Evolutionary conservation across 2,797 vertebrate species (phyloP).

Genomic region (Crocidura indochinensis): DNA sequence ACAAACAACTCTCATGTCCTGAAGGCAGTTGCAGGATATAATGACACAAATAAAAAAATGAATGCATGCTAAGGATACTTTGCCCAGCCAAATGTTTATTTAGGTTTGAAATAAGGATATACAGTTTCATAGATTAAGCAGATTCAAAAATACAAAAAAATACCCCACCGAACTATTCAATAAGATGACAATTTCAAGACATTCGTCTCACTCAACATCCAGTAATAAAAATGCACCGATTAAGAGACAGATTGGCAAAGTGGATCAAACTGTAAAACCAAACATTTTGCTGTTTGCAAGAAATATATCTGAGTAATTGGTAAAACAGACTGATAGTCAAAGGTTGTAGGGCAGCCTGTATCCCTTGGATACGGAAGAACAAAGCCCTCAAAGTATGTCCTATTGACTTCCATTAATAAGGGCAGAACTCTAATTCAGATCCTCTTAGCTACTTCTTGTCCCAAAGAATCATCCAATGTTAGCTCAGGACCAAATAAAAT

Average conservation of each 20-base stretch:
- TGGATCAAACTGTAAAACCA: no score
- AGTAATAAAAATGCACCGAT: neutral
- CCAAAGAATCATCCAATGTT: neutral
- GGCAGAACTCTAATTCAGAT: neutral
- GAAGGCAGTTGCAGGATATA: constrained; percentile 4
- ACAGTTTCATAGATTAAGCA: no score
- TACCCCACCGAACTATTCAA: neutral
- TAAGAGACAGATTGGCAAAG: no score
- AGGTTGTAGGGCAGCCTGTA: neutral
- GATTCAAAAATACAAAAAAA: no score
- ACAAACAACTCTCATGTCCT: no score
- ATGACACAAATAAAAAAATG: neutral
- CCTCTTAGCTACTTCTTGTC: neutral
- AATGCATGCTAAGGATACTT: neutral
- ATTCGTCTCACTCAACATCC: constrained; percentile 20
- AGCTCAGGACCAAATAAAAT: neutral
- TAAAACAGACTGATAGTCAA: no score
- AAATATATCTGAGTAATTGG: no score
- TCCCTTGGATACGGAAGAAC: neutral
- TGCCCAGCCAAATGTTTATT: no score
- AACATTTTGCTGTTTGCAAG: no score
- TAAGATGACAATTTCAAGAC: neutral
- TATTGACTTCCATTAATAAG: neutral
- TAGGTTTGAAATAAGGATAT: no score
- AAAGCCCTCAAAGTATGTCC: no score